Base-by-base conservation (phyloP, 2,113 vertebrate species). In the Ictidomys tridecemlineatus region DNA sequence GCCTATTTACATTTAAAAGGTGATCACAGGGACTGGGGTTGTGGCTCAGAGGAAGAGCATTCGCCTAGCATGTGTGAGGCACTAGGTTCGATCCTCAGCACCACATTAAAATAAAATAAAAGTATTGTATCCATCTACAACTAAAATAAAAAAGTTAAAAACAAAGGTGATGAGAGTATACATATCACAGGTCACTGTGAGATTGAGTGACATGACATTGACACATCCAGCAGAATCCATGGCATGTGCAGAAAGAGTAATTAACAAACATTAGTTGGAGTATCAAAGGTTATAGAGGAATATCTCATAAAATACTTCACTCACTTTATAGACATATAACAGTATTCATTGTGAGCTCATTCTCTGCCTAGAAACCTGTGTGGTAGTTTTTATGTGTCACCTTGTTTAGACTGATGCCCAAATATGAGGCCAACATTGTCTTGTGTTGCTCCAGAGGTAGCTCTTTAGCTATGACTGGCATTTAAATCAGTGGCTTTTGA, bases 391-490 rank as follows among this genome's bases (percentile, higher is more conserved):
- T 67, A 14, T 48, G 69, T 58, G 32, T 87, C 39, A 74, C 24
- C 10, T 76, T 63, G 70, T 22, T 56, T 67, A 82, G 87, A 69
- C 53, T 91, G 61, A 17, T 86, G 30, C 63, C 34, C 70, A 58
- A 28, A 79, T 42, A 8, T 70, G 56, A 87, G 61, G 82, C 56
- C 32, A 70, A 80, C 26, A 45, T 0, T 24, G 32, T 74, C 70
- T 87, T 70, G 70, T 72, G 45, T 37, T 79, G 28, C 61, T 91
- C 12, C 51, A 79, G 88, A 67, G n/a, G 4, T 56, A 2, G 30
- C 56, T 85, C 5, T 95, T 79, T 91, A 93, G 30, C 24, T 37
- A 45, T 70, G 74, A 77, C 39, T 93, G 77, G 79, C 22, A 77
- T 79, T 94, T 79, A 56, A 51, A 51, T 70, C 80, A 77, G 42